Conservation (phyloP, 2,888 invertebrate genomes). For the Orchesellides sinensis region DNA sequence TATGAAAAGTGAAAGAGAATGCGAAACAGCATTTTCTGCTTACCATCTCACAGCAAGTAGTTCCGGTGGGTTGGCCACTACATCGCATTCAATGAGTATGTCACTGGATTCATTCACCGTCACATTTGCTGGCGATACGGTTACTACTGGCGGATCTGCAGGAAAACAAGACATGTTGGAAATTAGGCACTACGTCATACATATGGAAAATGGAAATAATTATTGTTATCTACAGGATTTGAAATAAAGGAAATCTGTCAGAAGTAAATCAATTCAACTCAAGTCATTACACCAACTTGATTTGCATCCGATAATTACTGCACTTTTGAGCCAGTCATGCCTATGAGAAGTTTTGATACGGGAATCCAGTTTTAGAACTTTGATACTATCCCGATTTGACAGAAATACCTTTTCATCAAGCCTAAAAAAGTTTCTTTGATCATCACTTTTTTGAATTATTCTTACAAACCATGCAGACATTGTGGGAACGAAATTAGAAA, state of each 20-base stretch:
- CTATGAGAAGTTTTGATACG: too few relatives aligned
- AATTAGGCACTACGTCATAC: conserved; percentile 9
- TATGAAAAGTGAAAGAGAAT: conserved; percentile 37
- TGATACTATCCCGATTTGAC: too few relatives aligned
- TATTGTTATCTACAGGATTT: neutral
- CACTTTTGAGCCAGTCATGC: too few relatives aligned
- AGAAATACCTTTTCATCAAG: conserved; percentile 22
- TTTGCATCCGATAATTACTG: too few relatives aligned
- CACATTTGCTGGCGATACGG: conserved; percentile 85
- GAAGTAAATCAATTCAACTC: too few relatives aligned
- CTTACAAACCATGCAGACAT: conserved; percentile 32
- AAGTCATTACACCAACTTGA: too few relatives aligned
- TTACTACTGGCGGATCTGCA: conserved; percentile 91
- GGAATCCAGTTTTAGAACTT: too few relatives aligned
- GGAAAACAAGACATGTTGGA: too few relatives aligned
- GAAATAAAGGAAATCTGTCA: neutral
- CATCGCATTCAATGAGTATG: conserved; percentile 87
- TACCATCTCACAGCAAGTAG: conserved; percentile 88
- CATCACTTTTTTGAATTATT: conserved; percentile 39
- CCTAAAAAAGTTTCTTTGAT: conserved; percentile 59
- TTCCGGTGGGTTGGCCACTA: conserved; percentile 91
- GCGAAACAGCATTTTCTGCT: conserved; percentile 76
- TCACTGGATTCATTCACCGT: conserved; percentile 88
- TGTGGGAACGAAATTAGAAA: conserved; percentile 61
- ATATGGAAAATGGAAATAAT: neutral